Evolutionary conservation across 1,140 invertebrate species (phyloP), one percentile per base, ranked within the genome.

Genomic region (Drosophila rufa): DNA sequence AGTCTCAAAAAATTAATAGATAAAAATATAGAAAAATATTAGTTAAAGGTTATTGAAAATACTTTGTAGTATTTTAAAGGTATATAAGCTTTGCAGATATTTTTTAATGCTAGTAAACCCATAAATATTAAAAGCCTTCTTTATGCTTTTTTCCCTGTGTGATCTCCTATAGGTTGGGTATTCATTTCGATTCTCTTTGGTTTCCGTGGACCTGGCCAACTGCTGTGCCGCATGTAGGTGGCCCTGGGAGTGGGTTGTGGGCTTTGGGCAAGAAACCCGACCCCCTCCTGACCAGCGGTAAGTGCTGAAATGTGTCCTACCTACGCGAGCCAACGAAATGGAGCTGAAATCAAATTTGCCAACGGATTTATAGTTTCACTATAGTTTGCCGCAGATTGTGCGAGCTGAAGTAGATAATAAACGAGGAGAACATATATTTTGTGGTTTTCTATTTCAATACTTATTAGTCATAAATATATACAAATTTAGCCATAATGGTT

Each of bases 181-280:
- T 64, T 46, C 46, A 65, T 27, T 50, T 65, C 59, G 38, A 12
- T 27, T 53, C 38, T 7, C 11, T 15, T 66, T 51, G 25, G 17
- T 40, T 43, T 66, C 40, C 12, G 45, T 30, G 46, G 51, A 48
- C 61, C 65, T 73, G 80, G 65, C 84, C 80, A 83, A 87, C 84
- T 80, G 83, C 84, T 89, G 83, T 69, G 82, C 70, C 40, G 65
- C 77, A 82, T 77, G 80, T 87, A 80, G 80, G 83, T 83, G 83
- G 46, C 33, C 53, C n/a, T 75, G 36, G 43, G 30, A 57, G 51
- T 60, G 68, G 48, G 57, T 33, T 70, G 78, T 77, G 82, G 82
- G 74, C 51, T 50, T 56, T 53, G 77, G 77, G 65, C 58, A 62
- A 50, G 14, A 51, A 64, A 66, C 73, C 65, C 83, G 74, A 62